Percentiles rank a stretch among this genome's conserved stretches.
phyloP scores from a whole-genome alignment of 2,113 vertebrate genomes.

The Setophaga petechia region DNA sequence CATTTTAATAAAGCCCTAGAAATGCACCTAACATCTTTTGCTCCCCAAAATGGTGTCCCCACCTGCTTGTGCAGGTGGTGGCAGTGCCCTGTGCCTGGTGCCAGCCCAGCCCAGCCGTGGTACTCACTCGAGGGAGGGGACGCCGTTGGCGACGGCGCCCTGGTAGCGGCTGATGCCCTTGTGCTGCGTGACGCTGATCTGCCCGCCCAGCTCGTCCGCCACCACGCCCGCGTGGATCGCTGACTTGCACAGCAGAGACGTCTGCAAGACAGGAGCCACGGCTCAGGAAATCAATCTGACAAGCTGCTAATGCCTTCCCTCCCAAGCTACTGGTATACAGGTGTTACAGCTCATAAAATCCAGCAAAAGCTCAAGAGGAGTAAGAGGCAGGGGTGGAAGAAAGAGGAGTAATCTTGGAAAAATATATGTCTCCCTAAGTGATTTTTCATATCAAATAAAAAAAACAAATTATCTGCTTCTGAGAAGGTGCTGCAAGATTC shows the following conservation, averaged over 20 bases:
- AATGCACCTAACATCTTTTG: not conserved
- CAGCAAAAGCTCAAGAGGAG: not conserved
- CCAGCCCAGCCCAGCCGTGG: not conserved
- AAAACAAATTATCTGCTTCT: not conserved
- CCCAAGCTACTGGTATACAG: accelerated
- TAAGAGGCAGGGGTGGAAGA: not conserved
- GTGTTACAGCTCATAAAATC: not conserved
- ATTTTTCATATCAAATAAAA: not conserved
- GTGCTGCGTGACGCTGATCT: constrained; percentile 76
- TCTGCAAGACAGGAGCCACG: constrained; percentile 74
- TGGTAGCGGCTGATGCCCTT: constrained; percentile 81
- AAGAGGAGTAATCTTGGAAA: not conserved
- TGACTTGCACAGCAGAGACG: constrained; percentile 85
- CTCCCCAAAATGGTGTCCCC: not conserved
- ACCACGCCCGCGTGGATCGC: constrained; percentile 86
- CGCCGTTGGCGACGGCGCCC: constrained; percentile 78
- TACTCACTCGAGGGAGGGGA: constrained; percentile 84
- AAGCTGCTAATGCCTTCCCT: not conserved
- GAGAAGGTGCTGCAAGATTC: not conserved
- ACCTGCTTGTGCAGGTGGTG: not conserved
- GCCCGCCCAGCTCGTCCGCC: constrained; percentile 81
- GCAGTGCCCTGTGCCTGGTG: not conserved
- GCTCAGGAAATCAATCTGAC: not conserved
- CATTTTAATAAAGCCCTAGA: not conserved
- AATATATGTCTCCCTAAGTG: accelerated